Evolutionary conservation across 1,140 invertebrate genomes (phyloP), one percentile per base, ranked within the genome.

Genomic region (Bombus haemorrhoidalis): DNA sequence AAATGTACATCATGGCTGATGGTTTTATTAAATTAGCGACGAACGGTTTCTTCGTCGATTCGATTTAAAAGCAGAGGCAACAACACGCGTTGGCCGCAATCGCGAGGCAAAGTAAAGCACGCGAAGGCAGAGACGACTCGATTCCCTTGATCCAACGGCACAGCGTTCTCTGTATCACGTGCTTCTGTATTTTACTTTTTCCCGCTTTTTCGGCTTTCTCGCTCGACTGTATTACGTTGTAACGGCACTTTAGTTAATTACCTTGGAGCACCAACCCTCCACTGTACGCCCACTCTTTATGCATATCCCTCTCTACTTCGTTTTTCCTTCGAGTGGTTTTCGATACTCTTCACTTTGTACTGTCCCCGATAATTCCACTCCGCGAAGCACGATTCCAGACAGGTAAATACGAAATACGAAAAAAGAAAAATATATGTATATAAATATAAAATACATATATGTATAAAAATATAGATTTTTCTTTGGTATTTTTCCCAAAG

Each of bases 181-280:
- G 64, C n/a, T 59, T 25, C 9, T 32, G 9, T 28, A 6, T 59
- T 81, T 39, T 72, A 62, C 66, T 41, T 41, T 39, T 39, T 37
- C 3, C n/a, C 13, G 2, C 8, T 62, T 43, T 15, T 59, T 22
- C n/a, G 8, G 13, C 13, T 2, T 18, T 25, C n/a, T 53, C n/a
- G 22, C 68, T 22, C 34, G 22, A 25, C 22, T 1, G 32, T 57
- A 71, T 59, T 62, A 43, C 37, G 10, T 43, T 43, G 69, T 41
- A 81, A 81, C 78, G 28, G 37, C 53, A 81, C 80, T 81, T 72
- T 62, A 53, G 22, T 74, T 75, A 82, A 82, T 82, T 82, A 64
- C 32, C 57, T 64, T n/a, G 39, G 25, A 73, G 22, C 22, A 66
- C 64, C 32, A 9, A 1, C 22, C 39, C 39, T 79, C 25, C 32